A percentile compares a stretch with the other conserved stretches of the same genome.
Evolutionary conservation across 2,888 invertebrate species (phyloP).

Genomic region (Spisula subtruncata): DNA sequence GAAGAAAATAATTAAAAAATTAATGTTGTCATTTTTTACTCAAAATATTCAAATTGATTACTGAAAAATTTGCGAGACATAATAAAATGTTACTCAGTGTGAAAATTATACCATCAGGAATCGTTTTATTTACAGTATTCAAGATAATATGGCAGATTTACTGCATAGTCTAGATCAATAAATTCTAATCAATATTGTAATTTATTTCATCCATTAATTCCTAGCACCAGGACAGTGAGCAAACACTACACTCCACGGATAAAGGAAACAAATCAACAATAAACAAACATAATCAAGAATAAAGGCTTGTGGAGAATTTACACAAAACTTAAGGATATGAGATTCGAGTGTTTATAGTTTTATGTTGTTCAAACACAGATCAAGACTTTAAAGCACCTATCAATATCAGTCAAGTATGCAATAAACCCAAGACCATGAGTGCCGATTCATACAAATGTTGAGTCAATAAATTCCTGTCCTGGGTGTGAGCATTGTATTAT

Average conservation of each 20-base stretch:
- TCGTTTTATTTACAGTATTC: no score
- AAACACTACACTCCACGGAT: background rate
- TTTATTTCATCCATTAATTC: background rate
- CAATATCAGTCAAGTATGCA: background rate
- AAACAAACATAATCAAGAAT: background rate
- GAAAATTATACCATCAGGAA: no score
- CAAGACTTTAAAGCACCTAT: background rate
- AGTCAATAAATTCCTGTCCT: background rate
- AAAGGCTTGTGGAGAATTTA: background rate
- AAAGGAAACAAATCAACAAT: background rate
- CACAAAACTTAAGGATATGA: background rate
- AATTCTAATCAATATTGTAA: background rate
- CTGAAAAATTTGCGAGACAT: no score
- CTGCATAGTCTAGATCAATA: background rate
- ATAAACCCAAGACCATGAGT: background rate
- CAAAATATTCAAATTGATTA: no score
- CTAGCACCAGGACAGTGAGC: background rate
- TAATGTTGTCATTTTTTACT: no score
- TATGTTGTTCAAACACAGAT: slow-evolving; percentile 17
- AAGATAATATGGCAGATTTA: background rate
- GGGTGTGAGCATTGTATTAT: no score
- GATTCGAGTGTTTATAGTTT: background rate
- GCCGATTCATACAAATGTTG: background rate
- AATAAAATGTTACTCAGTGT: no score
- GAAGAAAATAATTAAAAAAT: no score